Evolutionary conservation across 2,113 vertebrate species (phyloP).

Genomic region (Pomatostomus ruficeps): DNA sequence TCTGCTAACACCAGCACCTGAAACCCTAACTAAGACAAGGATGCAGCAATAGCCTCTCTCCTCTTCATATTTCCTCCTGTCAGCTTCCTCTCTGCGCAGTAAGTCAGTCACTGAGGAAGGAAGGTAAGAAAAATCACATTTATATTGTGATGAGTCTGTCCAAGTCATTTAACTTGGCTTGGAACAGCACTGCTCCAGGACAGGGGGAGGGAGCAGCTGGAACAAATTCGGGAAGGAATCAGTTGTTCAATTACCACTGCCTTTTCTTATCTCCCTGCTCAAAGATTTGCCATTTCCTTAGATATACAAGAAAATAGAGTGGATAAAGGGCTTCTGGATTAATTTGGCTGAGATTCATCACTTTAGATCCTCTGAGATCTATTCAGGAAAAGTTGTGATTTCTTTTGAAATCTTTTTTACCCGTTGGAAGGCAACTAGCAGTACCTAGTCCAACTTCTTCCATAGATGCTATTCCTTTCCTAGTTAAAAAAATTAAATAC

Average conservation of each 20-base stretch:
- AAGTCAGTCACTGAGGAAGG: neutral
- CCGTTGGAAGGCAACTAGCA: neutral
- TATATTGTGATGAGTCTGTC: neutral
- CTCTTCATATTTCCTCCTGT: neutral
- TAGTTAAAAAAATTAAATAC: neutral
- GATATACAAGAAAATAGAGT: neutral
- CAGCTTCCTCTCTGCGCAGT: neutral
- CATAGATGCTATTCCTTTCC: neutral
- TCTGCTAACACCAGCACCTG: neutral
- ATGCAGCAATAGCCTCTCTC: neutral
- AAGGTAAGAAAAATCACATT: neutral
- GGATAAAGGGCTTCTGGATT: neutral
- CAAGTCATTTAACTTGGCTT: neutral
- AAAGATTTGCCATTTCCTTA: neutral
- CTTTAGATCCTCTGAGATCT: neutral
- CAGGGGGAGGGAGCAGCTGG: neutral
- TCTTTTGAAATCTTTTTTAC: neutral
- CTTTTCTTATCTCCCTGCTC: neutral
- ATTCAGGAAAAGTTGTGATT: neutral
- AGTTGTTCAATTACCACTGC: neutral
- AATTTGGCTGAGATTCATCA: neutral
- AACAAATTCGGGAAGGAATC: neutral
- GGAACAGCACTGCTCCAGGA: neutral
- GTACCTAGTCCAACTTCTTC: neutral
- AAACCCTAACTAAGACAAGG: neutral